Evolutionary conservation across 2,888 invertebrate species (phyloP).

Genomic region (Copidosoma aretas): DNA sequence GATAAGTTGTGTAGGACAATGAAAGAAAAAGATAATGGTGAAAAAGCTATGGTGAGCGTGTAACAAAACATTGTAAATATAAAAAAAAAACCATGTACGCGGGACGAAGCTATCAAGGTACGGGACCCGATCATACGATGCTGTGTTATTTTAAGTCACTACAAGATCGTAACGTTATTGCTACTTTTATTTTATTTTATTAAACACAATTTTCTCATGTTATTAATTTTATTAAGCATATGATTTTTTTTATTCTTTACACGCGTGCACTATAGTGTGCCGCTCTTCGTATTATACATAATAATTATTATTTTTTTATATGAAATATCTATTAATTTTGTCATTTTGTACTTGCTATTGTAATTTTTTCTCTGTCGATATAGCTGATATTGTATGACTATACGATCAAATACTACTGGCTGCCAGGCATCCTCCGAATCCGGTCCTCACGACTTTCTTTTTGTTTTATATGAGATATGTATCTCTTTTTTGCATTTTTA

Average conservation of each 20-base stretch:
- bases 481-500: constrained; percentile 2
- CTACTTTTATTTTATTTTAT: constrained; percentile 61
- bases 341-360: constrained; percentile 34
- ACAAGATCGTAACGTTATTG: constrained; percentile 59
- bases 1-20: background rate
- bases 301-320: constrained; percentile 34
- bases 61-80: background rate
- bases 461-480: constrained; percentile 16
- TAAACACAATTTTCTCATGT: constrained; percentile 57
- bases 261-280: constrained; percentile 48
- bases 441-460: constrained; percentile 49
- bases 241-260: constrained; percentile 43
- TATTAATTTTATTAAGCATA: constrained; percentile 61
- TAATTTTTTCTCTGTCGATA: constrained; percentile 33
- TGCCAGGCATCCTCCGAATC: constrained; percentile 44
- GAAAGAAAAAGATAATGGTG: constrained; percentile 11
- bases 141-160: constrained; percentile 63
- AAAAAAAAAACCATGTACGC: constrained; percentile 25
- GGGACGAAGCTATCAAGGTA: constrained; percentile 38
- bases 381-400: background rate
- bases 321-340: constrained; percentile 40
- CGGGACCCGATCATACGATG: constrained; percentile 58
- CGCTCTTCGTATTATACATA: constrained; percentile 44
- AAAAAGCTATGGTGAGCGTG: constrained; percentile 6
- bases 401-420: constrained; percentile 9